phyloP scores from a whole-genome alignment of 2,113 vertebrate species.

The Monopterus albus region DNA sequence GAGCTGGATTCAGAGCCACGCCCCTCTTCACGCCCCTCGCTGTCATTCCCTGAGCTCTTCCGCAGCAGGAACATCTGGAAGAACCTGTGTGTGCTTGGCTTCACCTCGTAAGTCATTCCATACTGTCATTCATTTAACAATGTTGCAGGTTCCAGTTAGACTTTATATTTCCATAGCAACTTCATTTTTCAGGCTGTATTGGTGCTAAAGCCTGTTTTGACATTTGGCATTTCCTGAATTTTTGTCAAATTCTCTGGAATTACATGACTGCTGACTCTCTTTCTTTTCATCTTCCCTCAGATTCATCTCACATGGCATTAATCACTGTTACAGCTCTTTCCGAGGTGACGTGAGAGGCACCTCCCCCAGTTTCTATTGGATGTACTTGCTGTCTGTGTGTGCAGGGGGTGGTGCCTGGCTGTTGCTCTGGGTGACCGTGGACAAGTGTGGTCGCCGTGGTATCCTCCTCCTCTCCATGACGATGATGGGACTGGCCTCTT shows the following conservation, averaged over 20 bases:
- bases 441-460: slow-evolving; percentile 89
- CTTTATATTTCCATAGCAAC: too few species aligned
- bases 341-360: slow-evolving; percentile 83
- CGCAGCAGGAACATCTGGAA: slow-evolving; percentile 93
- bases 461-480: slow-evolving; percentile 90
- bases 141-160: too few species aligned
- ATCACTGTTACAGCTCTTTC: slow-evolving; percentile 90
- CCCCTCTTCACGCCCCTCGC: slow-evolving; percentile 72
- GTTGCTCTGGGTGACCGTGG: slow-evolving; percentile 86
- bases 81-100: slow-evolving; percentile 90
- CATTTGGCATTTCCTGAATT: too few species aligned
- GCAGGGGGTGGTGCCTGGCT: slow-evolving; percentile 87
- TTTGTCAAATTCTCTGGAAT: neutral
- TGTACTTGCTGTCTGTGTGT: slow-evolving; percentile 87
- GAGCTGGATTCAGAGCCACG: slow-evolving; percentile 85
- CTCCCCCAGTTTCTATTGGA: slow-evolving; percentile 87
- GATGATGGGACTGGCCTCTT: slow-evolving; percentile 87
- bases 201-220: too few species aligned
- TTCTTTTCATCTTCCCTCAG: slow-evolving; percentile 67
- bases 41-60: slow-evolving; percentile 85
- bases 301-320: slow-evolving; percentile 91
- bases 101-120: slow-evolving; percentile 88
- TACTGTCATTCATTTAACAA: too few species aligned
- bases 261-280: neutral
- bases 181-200: neutral